Evolutionary conservation across 2,797 vertebrate genomes (phyloP), one percentile per base, ranked within the genome.

Genomic region (Pipistrellus pipistrellus): DNA sequence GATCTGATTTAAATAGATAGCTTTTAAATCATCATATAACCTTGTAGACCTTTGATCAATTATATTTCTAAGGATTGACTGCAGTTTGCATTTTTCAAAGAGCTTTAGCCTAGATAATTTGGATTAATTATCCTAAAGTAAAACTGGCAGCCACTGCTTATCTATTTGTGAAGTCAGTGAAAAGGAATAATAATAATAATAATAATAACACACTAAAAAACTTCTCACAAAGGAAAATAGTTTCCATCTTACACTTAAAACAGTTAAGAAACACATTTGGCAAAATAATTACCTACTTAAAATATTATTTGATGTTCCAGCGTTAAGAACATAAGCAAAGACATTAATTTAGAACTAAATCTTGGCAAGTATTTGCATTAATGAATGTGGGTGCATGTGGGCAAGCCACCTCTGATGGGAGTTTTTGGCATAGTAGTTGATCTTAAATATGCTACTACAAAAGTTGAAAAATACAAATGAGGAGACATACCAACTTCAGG

Each of bases 91-190:
- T 81, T 91, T 97, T 94, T 93, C 88, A 91, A 95, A 96, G 72
- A 92, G 66, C 48, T 92, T 82, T 95, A 77, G 30, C 69, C 62
- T 89, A 94, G 25, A 73, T 95, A 85, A 97, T 93, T 96, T 89
- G 55, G 51, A 96, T 95, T 85, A 95, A 95, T 96, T 96, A 89
- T 88, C 48, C 18, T 93, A 87, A 94, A 91, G 71, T 95, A 48
- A 93, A 95, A 95, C 82, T 89, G 76, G 78, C 72, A 97, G 76
- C 38, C 62, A 89, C 80, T 89, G 62, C 93, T 93, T 95, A 93
- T 95, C 82, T 96, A 85, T 86, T 57, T 91, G 27, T 94, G 93
- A 88, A 91, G 75, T 91, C 72, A 66, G n/a, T 53, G 35, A 64
- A 94, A 77, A 91, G 10, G 32, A 88, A 80, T 46, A 64, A 64